Conservation (phyloP, 2,797 vertebrate species). For the Eurystomus glaucurus region DNA sequence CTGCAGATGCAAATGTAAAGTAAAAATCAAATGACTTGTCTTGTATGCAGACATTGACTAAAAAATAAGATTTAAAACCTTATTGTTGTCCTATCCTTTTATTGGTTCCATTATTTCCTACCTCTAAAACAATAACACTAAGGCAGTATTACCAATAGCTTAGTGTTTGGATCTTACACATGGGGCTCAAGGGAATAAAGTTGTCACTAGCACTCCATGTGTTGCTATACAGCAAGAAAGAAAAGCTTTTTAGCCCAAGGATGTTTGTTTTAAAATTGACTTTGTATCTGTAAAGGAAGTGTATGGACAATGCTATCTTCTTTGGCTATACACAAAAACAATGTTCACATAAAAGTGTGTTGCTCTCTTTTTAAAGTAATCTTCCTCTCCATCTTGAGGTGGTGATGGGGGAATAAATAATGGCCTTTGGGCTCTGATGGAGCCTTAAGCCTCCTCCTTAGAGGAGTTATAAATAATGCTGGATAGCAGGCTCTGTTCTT, state of each 20-base stretch:
- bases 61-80: not conserved
- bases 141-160: not conserved
- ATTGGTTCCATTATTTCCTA: not conserved
- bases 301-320: constrained; percentile 66
- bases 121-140: not conserved
- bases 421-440: not conserved
- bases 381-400: constrained; percentile 15
- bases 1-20: not conserved
- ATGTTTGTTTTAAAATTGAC: constrained; percentile 74
- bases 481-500: not conserved
- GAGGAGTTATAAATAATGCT: not conserved
- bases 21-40: not conserved
- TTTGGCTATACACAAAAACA: constrained; percentile 12
- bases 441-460: not conserved
- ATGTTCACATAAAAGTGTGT: not conserved
- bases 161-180: not conserved
- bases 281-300: constrained; percentile 74
- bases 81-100: not conserved
- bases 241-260: constrained; percentile 46
- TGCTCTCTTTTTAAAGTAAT: not conserved
- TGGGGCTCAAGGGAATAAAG: constrained; percentile 5
- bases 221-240: not conserved
- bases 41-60: not conserved
- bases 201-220: not conserved
- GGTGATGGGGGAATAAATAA: not conserved